Conservation (phyloP, 2,888 invertebrate genomes). For the Papilio protenor region DNA sequence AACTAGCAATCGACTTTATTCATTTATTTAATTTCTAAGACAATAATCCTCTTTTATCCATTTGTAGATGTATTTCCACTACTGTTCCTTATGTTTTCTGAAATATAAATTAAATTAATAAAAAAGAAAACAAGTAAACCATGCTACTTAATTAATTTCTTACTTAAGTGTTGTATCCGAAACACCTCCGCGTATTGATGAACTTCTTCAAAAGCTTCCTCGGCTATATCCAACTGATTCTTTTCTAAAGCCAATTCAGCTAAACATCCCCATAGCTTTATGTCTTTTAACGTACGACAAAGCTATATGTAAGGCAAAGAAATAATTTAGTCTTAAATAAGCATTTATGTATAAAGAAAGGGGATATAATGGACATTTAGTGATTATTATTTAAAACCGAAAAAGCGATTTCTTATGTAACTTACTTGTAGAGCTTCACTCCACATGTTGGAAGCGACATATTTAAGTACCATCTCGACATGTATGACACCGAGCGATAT, state of each 20-base stretch:
- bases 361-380: too few relatives aligned
- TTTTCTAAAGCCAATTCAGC: slow-evolving; percentile 95
- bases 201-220: slow-evolving; percentile 94
- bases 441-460: slow-evolving; percentile 91
- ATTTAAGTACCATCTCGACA: slow-evolving; percentile 82
- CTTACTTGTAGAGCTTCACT: slow-evolving; percentile 91
- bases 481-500: slow-evolving; percentile 88
- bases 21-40: neutral
- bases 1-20: neutral
- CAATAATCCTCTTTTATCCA: neutral
- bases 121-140: neutral
- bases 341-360: neutral
- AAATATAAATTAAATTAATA: neutral
- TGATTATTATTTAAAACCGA: neutral
- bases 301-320: slow-evolving; percentile 57
- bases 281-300: slow-evolving; percentile 80
- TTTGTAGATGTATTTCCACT: slow-evolving; percentile 15
- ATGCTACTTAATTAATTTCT: neutral
- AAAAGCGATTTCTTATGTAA: neutral
- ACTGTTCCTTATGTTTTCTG: slow-evolving; percentile 44
- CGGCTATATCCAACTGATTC: slow-evolving; percentile 94
- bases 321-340: neutral
- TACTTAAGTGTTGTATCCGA: slow-evolving; percentile 90
- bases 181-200: slow-evolving; percentile 89
- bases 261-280: slow-evolving; percentile 95